Conservation (phyloP, 2,888 invertebrate genomes). For the Parnassius mnemosyne region DNA sequence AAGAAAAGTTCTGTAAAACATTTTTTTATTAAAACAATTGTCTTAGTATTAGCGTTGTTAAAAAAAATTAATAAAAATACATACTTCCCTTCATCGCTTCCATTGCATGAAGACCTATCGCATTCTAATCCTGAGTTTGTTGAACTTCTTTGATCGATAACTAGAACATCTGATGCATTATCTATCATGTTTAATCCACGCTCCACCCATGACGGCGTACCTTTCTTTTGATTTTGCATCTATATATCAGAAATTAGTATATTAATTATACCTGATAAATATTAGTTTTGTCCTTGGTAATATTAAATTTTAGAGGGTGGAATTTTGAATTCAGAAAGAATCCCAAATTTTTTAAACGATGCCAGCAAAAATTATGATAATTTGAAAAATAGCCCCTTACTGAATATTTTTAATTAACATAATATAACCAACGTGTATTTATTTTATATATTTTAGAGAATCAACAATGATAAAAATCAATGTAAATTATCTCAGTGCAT, state of each 20-base stretch:
- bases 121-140: constrained; percentile 69
- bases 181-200: constrained; percentile 78
- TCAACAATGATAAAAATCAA: too few relatives aligned
- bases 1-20: constrained; percentile 82
- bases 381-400: too few relatives aligned
- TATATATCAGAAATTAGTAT: constrained; percentile 32
- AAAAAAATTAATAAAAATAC: constrained; percentile 13
- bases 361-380: too few relatives aligned
- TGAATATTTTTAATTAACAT: too few relatives aligned
- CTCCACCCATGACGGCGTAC: constrained; percentile 80
- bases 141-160: constrained; percentile 79
- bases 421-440: too few relatives aligned
- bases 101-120: constrained; percentile 69
- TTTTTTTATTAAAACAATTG: not conserved
- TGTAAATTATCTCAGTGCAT: too few relatives aligned
- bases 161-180: constrained; percentile 75
- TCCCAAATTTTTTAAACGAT: too few relatives aligned
- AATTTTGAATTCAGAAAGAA: too few relatives aligned
- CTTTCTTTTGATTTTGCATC: constrained; percentile 76
- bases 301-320: not conserved
- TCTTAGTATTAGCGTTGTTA: too few relatives aligned
- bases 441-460: too few relatives aligned
- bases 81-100: constrained; percentile 74
- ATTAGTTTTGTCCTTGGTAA: not conserved
- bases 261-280: not conserved